Conservation (phyloP, 2,113 vertebrate species). For the Diphyllodes magnificus region DNA sequence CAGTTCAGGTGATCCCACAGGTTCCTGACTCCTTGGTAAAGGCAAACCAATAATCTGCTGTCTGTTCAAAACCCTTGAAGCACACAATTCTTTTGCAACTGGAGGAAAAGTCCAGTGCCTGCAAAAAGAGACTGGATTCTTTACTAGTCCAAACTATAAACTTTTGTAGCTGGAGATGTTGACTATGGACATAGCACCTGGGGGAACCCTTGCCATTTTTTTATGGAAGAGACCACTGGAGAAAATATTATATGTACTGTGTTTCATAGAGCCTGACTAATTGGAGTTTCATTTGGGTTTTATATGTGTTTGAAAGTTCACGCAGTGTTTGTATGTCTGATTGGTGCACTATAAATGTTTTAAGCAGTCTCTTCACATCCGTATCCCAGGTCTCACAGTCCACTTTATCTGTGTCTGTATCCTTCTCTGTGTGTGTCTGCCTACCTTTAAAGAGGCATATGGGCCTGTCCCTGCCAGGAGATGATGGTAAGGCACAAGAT, state of each 20-base stretch:
- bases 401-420: not conserved
- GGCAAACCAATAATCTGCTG: not conserved
- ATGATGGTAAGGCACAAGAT: not conserved
- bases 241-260: not conserved
- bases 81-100: not conserved
- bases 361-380: not conserved
- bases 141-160: not conserved
- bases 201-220: not conserved
- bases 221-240: not conserved
- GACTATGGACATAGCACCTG: not conserved
- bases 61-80: not conserved
- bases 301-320: not conserved
- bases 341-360: not conserved
- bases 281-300: not conserved
- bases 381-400: not conserved
- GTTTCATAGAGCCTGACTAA: not conserved
- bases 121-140: not conserved
- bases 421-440: not conserved
- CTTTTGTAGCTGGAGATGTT: not conserved
- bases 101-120: not conserved
- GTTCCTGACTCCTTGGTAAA: not conserved
- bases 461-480: rapidly evolving
- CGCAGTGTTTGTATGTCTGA: not conserved
- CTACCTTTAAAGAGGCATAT: not conserved
- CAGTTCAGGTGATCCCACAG: not conserved